Evolutionary conservation across 2,888 invertebrate species (phyloP), one percentile per base, ranked within the genome.

Genomic region (Agrotis segetum): DNA sequence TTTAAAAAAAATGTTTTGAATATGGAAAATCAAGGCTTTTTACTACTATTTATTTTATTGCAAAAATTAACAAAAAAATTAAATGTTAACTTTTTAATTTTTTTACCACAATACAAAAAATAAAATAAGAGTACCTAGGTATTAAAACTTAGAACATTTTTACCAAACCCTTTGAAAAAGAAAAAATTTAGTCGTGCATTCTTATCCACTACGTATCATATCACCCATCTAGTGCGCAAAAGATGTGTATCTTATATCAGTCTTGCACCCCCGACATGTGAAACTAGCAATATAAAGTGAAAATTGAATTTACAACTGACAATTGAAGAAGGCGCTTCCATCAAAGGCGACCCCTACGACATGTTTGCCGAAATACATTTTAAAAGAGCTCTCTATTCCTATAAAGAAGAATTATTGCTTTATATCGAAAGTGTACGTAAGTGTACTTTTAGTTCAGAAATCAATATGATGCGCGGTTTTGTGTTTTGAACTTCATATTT

Each of bases 221-320:
- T 67, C 65, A 29, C 58, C 62, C 61, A 74, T 74, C 73, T 58
- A 80, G 70, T 65, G 64, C 64, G 74, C 70, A 76, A 62, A 77
- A 84, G 72, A 84, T 80, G 67, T 80, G 75, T 84, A 79, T 82
- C 79, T 79, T 71, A 82, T 74, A 74, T 73, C 55, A 72, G 56
- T 24, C 79, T 86, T 89, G 87, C 91, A 91, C 93, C 93, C 88
- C 88, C 90, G 90, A 88, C 85, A 91, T 89, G 86, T 89, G 92
- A 92, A 94, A 92, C 93, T 93, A 91, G 87, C 93, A 92, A 94
- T 96, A 94, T 95, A 94, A 92, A 94, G 93, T 93, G 93, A 93
- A 95, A 96, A 96, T 96, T 96, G 95, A 93, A 96, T 96, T 96
- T 95, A 93, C 92, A 94, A 90, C 93, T 95, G 94, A 96, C 95